phyloP scores from a whole-genome alignment of 2,888 invertebrate species.

The Melieria crassipennis region DNA sequence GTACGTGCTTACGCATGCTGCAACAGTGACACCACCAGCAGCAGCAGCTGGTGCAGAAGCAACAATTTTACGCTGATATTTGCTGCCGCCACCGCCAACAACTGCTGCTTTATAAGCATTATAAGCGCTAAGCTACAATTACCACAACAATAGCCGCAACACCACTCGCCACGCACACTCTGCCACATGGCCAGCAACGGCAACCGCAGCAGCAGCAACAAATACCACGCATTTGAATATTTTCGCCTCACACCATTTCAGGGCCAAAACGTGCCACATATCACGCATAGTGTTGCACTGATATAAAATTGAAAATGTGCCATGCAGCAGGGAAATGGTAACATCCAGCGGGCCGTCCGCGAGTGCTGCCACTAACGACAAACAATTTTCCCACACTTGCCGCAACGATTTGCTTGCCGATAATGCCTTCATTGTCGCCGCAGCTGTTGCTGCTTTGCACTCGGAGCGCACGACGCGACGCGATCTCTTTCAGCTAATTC shows the following conservation, averaged over 20 bases:
- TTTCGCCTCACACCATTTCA: constrained; percentile 7
- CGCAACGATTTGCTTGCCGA: constrained; percentile 20
- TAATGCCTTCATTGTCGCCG: constrained; percentile 14
- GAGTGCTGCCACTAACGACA: constrained; percentile 6
- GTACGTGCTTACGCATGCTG: constrained; percentile 48
- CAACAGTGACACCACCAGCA: not conserved
- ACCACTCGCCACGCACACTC: not conserved
- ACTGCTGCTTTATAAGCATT: not conserved
- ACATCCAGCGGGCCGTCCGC: not conserved
- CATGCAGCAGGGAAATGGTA: constrained; percentile 4
- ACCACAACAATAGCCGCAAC: constrained; percentile 8
- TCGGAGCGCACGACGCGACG: not conserved
- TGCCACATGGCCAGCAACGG: not conserved
- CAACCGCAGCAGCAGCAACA: no score
- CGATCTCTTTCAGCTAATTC: constrained; percentile 27
- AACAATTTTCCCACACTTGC: constrained; percentile 24
- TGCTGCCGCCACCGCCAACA: not conserved
- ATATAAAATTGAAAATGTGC: not conserved
- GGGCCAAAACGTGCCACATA: not conserved
- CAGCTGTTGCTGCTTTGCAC: constrained; percentile 39
- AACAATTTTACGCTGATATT: not conserved
- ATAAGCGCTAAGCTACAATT: constrained; percentile 28
- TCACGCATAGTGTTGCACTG: not conserved
- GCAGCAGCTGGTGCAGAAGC: not conserved
- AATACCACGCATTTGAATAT: constrained; percentile 15